These are phyloP conservation scores for Platyrinchus mystaceus DNA, from an alignment of 2,797 vertebrate genomes.

Conservation along the genomic window DNA sequence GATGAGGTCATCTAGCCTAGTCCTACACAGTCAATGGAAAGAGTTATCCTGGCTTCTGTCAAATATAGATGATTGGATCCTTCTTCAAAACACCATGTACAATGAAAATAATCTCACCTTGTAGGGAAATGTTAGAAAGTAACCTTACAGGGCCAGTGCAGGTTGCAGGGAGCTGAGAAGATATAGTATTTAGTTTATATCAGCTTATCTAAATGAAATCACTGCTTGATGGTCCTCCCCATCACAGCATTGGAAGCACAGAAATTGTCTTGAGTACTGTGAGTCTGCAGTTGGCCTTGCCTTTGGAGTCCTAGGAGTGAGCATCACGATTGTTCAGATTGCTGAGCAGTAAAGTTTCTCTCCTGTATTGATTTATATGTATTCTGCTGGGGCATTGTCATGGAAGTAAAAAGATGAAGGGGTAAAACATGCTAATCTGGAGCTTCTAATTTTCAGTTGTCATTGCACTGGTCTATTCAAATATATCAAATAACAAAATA, in stretches of 20 bases:
- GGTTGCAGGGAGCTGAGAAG: not conserved
- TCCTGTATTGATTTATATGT: not conserved
- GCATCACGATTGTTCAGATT: accelerated
- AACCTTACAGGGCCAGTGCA: not conserved
- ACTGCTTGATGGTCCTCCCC: not conserved
- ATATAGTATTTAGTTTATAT: not conserved
- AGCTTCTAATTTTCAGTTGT: not conserved
- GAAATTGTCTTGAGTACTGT: not conserved
- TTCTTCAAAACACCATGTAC: not conserved
- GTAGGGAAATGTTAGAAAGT: not conserved
- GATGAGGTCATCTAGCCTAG: not conserved
- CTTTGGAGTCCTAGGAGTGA: not conserved
- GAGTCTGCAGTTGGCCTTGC: not conserved
- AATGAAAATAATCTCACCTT: not conserved
- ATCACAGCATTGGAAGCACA: not conserved
- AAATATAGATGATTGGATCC: not conserved
- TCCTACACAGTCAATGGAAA: not conserved
- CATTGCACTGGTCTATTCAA: not conserved
- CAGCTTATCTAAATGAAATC: not conserved
- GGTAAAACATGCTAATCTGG: not conserved
- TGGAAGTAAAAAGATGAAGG: not conserved
- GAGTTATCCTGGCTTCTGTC: not conserved
- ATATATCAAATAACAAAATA: not conserved
- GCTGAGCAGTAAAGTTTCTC: not conserved
- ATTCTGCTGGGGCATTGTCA: not conserved